Conservation (phyloP, 2,888 invertebrate species). For the Ophraella communa region DNA sequence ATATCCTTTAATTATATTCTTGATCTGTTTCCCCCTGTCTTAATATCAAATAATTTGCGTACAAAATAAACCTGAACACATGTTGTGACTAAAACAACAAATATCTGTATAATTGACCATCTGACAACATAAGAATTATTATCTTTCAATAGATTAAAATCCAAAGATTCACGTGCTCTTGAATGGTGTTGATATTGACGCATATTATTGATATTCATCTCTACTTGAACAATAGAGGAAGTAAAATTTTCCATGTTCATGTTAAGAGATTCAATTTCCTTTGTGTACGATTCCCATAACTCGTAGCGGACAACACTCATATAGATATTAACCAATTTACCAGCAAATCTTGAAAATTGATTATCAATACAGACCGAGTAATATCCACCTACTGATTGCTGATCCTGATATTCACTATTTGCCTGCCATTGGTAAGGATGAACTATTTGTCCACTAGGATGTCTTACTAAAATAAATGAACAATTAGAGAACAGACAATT, state of each 20-base stretch:
- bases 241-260: constrained; percentile 91
- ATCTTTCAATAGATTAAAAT: constrained; percentile 79
- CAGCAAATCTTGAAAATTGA: constrained; percentile 89
- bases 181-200: constrained; percentile 83
- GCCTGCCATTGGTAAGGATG: constrained; percentile 91
- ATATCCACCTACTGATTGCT: constrained; percentile 80
- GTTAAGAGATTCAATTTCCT: constrained; percentile 87
- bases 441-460: constrained; percentile 83
- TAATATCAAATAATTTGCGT: constrained; percentile 85
- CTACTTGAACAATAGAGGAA: constrained; percentile 75
- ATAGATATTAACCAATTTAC: constrained; percentile 88
- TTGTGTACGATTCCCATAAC: constrained; percentile 90
- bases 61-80: constrained; percentile 87
- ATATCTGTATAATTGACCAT: constrained; percentile 88
- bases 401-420: constrained; percentile 89
- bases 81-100: constrained; percentile 81
- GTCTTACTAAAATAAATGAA: constrained; percentile 65
- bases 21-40: constrained; percentile 66
- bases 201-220: constrained; percentile 85
- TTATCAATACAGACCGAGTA: constrained; percentile 92
- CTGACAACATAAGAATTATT: constrained; percentile 87
- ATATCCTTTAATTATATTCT: too few relatives aligned
- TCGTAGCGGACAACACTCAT: constrained; percentile 91
- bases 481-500: not conserved
- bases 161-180: constrained; percentile 80